Percentiles rank a stretch among this genome's conserved stretches.
Evolutionary conservation across 2,888 invertebrate genomes (phyloP).

Genomic region (Lepidochrysops patricia): DNA sequence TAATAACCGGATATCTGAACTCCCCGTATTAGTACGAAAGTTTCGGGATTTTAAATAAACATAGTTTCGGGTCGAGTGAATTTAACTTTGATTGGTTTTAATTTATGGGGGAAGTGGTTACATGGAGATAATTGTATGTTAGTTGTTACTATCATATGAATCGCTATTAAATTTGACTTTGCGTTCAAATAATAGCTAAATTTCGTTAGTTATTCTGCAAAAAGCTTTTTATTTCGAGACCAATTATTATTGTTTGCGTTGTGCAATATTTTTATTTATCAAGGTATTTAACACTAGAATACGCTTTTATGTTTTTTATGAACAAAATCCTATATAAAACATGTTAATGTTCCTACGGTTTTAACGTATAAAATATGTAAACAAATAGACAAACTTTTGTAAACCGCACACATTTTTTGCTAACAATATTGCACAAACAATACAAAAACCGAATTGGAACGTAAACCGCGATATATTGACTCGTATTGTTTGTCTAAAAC

Average conservation of each 20-base stretch:
- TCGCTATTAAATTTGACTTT: too few species aligned
- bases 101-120: not conserved
- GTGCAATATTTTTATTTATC: too few species aligned
- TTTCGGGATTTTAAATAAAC: not conserved
- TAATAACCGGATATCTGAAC: slow-evolving; percentile 4
- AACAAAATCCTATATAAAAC: too few species aligned
- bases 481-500: not conserved
- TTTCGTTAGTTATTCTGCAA: too few species aligned
- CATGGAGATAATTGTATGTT: not conserved
- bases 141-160: too few species aligned
- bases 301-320: too few species aligned
- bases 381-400: not conserved
- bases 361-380: not conserved
- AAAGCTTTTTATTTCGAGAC: too few species aligned
- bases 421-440: not conserved
- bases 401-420: not conserved
- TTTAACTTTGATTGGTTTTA: not conserved
- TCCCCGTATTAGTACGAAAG: not conserved
- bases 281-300: too few species aligned
- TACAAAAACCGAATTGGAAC: not conserved
- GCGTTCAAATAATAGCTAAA: too few species aligned
- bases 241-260: too few species aligned
- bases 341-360: too few species aligned
- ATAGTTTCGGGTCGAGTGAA: slow-evolving; percentile 1
- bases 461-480: not conserved